Percentiles rank a stretch among this genome's conserved stretches.
Conservation (phyloP, 2,113 vertebrate genomes). For the Ochotona curzoniae region DNA sequence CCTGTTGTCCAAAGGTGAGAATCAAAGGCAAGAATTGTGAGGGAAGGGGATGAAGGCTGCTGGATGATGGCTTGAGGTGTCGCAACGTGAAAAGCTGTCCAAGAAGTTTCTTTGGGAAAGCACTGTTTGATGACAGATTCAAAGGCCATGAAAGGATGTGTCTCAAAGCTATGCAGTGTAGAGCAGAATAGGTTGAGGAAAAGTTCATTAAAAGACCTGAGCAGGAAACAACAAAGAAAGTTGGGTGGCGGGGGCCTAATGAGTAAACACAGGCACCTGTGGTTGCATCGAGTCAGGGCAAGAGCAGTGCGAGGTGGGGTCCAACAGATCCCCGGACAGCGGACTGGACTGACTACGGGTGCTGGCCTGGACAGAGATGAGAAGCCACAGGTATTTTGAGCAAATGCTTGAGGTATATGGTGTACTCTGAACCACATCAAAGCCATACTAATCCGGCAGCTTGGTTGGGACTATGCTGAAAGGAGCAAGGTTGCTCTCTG, state of each 20-base stretch:
- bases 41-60: neutral
- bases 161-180: neutral
- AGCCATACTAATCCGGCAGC: rapidly evolving
- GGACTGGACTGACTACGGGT: rapidly evolving
- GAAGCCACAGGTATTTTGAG: neutral
- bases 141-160: neutral
- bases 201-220: neutral
- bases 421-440: neutral
- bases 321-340: neutral
- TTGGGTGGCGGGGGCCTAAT: no score
- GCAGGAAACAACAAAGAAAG: neutral
- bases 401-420: no score
- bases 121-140: neutral
- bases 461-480: no score
- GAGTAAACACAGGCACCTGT: neutral
- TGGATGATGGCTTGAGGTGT: neutral
- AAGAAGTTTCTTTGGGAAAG: neutral
- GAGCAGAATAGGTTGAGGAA: neutral
- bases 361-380: neutral
- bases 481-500: rapidly evolving
- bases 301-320: rapidly evolving
- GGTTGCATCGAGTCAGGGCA: no score
- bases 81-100: neutral
- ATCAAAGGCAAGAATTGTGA: neutral
- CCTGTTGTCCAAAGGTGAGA: neutral